Conservation (phyloP, 1,140 invertebrate species). For the Maconellicoccus hirsutus region DNA sequence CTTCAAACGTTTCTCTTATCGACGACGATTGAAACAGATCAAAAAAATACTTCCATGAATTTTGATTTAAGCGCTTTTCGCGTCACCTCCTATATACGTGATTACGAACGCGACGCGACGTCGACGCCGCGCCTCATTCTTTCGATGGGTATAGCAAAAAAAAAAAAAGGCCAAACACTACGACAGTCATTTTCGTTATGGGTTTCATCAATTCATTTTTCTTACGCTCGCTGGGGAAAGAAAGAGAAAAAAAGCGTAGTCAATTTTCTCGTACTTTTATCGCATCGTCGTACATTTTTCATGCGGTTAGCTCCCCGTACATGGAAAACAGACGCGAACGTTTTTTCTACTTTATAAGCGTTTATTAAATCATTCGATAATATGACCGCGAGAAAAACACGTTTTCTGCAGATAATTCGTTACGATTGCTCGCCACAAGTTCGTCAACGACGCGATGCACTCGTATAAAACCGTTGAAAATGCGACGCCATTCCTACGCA, state of each 20-base stretch:
- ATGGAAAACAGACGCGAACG: not conserved
- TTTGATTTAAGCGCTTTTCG: not conserved
- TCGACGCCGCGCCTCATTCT: too few relatives aligned
- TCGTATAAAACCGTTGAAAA: too few relatives aligned
- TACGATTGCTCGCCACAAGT: too few relatives aligned
- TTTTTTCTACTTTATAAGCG: not conserved
- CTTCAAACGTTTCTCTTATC: not conserved
- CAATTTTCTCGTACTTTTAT: not conserved
- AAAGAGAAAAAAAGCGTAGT: not conserved
- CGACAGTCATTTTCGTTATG: not conserved
- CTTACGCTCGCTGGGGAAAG: not conserved
- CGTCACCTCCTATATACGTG: too few relatives aligned
- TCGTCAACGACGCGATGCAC: too few relatives aligned
- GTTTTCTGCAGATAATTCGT: too few relatives aligned
- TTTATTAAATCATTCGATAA: slow-evolving; percentile 10
- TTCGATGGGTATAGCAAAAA: not conserved
- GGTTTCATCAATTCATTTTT: not conserved
- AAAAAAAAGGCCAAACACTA: not conserved
- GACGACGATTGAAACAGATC: not conserved
- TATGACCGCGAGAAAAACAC: not conserved
- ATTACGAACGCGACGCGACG: too few relatives aligned
- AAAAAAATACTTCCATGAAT: not conserved
- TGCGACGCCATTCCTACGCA: too few relatives aligned
- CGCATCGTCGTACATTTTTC: not conserved
- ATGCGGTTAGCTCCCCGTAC: not conserved